Evolutionary conservation across 2,888 invertebrate species (phyloP).

Genomic region (Tortricodes alternella): DNA sequence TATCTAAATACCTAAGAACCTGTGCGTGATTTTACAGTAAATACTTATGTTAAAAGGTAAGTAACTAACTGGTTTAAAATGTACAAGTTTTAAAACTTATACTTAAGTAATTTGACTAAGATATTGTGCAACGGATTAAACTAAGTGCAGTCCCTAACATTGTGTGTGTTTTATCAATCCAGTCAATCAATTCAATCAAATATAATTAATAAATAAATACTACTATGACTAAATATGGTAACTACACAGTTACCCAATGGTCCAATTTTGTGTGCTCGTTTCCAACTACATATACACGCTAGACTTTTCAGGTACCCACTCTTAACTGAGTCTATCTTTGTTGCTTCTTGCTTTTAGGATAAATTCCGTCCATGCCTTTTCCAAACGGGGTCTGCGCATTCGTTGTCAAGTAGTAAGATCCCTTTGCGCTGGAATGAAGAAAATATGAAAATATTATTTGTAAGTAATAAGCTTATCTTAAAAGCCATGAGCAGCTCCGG

Average conservation of each 20-base stretch:
- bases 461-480: too few relatives aligned
- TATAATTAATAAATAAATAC: not conserved
- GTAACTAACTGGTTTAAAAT: too few relatives aligned
- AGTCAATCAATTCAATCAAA: not conserved
- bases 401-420: constrained; percentile 73
- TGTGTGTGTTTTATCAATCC: too few relatives aligned
- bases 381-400: constrained; percentile 71
- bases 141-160: too few relatives aligned
- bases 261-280: constrained; percentile 11
- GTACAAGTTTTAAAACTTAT: not conserved
- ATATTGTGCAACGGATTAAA: too few relatives aligned
- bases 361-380: constrained; percentile 71
- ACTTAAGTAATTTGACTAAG: not conserved
- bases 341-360: constrained; percentile 59
- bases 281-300: constrained; percentile 10
- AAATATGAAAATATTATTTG: not conserved
- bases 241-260: not conserved
- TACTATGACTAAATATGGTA: not conserved
- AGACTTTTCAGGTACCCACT: constrained; percentile 4
- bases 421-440: constrained; percentile 65
- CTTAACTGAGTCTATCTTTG: constrained; percentile 33
- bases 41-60: too few relatives aligned
- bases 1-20: too few relatives aligned
- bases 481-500: too few relatives aligned
- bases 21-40: too few relatives aligned